phyloP scores from a whole-genome alignment of 2,113 vertebrate species.

The Colossoma macropomum region DNA sequence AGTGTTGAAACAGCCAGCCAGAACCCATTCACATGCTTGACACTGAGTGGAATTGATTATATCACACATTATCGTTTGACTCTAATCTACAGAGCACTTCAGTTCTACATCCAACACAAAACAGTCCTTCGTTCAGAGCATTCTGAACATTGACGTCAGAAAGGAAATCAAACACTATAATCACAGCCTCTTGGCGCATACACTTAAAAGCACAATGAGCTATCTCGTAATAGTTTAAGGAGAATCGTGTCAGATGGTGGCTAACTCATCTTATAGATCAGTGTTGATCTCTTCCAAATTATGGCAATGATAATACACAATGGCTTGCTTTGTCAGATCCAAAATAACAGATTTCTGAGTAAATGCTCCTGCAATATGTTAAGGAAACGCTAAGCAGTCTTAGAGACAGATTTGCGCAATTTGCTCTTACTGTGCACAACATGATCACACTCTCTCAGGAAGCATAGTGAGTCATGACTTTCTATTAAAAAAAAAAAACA shows the following conservation, averaged over 20 bases:
- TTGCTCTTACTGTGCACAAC: background rate
- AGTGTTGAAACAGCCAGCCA: conserved; percentile 16
- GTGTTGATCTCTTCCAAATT: conserved; percentile 34
- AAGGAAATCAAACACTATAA: conserved; percentile 52
- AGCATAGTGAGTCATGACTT: conserved; percentile 7
- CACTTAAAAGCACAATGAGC: conserved; percentile 15
- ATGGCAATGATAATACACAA: conserved; percentile 44
- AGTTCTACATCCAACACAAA: conserved; percentile 36
- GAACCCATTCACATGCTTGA: conserved; percentile 1
- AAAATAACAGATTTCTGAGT: background rate
- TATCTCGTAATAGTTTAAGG: conserved; percentile 1
- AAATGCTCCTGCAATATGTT: conserved; percentile 7
- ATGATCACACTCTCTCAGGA: conserved; percentile 25
- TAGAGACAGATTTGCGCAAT: background rate
- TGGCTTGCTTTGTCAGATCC: conserved; percentile 20
- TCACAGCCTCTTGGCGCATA: conserved; percentile 17
- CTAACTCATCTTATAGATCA: conserved; percentile 34
- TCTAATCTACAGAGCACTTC: conserved; percentile 39
- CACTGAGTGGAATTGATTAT: conserved; percentile 57
- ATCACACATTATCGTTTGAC: conserved; percentile 34
- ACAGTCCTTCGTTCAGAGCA: conserved; percentile 19
- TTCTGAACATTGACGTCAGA: conserved; percentile 43
- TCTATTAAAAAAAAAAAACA: conserved; percentile 3
- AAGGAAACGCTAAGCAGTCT: background rate
- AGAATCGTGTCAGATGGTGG: conserved; percentile 40